phyloP scores from a whole-genome alignment of 2,113 vertebrate species.

The Odontesthes bonariensis region DNA sequence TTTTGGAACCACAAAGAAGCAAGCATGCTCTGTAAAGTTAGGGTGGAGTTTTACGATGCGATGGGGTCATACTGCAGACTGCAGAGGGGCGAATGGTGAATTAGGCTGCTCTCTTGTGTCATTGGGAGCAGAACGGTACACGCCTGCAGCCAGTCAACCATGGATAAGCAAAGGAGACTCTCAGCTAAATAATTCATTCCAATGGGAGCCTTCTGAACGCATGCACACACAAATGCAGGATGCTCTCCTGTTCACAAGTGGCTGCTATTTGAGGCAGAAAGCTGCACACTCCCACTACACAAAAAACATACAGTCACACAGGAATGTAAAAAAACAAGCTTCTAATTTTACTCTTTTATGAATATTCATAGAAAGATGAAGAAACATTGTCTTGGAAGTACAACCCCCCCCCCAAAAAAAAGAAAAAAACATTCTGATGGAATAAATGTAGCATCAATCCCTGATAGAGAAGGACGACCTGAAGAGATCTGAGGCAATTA shows the following conservation, averaged over 20 bases:
- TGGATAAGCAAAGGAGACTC: constrained; percentile 81
- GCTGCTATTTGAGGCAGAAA: constrained; percentile 43
- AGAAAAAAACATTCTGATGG: too few species aligned
- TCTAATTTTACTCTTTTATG: constrained; percentile 73
- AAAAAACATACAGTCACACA: constrained; percentile 28
- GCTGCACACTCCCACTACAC: constrained; percentile 12
- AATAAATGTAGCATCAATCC: background rate
- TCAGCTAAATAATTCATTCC: constrained; percentile 79
- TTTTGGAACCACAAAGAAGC: too few species aligned
- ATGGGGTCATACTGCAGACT: constrained; percentile 36
- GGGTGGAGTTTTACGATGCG: constrained; percentile 35
- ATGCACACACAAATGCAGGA: constrained; percentile 42
- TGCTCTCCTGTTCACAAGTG: constrained; percentile 42
- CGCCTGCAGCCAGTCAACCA: constrained; percentile 65
- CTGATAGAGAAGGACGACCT: background rate
- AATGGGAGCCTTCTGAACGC: constrained; percentile 61
- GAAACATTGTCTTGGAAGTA: constrained; percentile 59
- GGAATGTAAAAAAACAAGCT: constrained; percentile 28
- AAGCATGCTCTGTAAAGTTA: constrained; percentile 26
- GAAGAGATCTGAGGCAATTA: constrained; percentile 2
- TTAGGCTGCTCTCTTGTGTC: constrained; percentile 67
- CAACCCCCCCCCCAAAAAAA: background rate
- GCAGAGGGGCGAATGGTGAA: constrained; percentile 45
- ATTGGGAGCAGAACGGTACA: constrained; percentile 60
- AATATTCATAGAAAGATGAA: constrained; percentile 71